phyloP scores from a whole-genome alignment of 2,113 vertebrate species.

The Bos taurus region ARS-UCD2.0 NC_037350.1:15549501-15550000 shows the following conservation, averaged over 20 bases:
- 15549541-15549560: not conserved
- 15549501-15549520: not conserved
- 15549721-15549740: not conserved
- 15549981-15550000: not conserved
- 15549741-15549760: not conserved
- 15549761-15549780: not conserved
- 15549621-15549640: not conserved
- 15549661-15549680: not conserved
- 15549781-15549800: conserved; percentile 41
- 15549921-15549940: too few relatives aligned
- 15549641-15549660: not conserved
- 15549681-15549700: not conserved
- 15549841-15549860: conserved; percentile 77
- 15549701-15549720: not conserved
- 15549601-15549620: not conserved
- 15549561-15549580: not conserved
- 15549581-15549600: not conserved
- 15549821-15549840: conserved; percentile 58
- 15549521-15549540: not conserved
- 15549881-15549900: conserved; percentile 74
- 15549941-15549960: too few relatives aligned
- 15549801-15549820: conserved; percentile 56
- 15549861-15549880: conserved; percentile 69
- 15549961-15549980: not conserved
- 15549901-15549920: not conserved